These are phyloP conservation scores for Actias luna DNA, from an alignment of 2,888 invertebrate species.

Conservation along the genomic window DNA sequence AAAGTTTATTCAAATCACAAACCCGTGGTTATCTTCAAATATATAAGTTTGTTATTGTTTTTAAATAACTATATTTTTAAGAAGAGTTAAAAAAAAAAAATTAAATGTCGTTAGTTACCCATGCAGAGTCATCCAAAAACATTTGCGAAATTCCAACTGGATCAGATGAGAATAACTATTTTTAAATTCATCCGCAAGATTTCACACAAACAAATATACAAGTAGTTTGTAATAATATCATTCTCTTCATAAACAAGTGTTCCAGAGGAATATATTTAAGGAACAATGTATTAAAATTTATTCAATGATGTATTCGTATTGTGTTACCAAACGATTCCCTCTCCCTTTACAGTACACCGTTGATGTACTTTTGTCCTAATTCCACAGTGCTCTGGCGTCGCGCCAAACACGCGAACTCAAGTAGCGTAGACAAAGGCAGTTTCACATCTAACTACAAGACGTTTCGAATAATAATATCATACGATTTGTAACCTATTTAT, in stretches of 20 bases:
- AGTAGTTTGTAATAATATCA: neutral
- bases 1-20: no score
- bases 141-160: no score
- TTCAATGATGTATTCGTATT: neutral
- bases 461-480: neutral
- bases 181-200: no score
- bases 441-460: slow-evolving; percentile 9
- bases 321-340: slow-evolving; percentile 38
- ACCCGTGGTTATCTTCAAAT: no score
- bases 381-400: slow-evolving; percentile 43
- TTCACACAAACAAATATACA: no score
- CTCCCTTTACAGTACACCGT: slow-evolving; percentile 49
- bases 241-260: neutral
- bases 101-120: no score
- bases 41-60: no score
- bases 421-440: slow-evolving; percentile 20
- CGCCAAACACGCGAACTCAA: slow-evolving; percentile 36
- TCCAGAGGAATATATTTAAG: neutral
- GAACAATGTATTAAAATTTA: neutral
- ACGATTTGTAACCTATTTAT: no score
- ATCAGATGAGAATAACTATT: no score
- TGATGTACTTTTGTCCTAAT: slow-evolving; percentile 65
- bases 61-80: no score
- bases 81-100: no score
- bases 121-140: no score